Percentiles rank a stretch among this genome's conserved stretches.
Evolutionary conservation across 2,797 vertebrate species (phyloP).

Genomic region (Phylloscopus collybita): DNA sequence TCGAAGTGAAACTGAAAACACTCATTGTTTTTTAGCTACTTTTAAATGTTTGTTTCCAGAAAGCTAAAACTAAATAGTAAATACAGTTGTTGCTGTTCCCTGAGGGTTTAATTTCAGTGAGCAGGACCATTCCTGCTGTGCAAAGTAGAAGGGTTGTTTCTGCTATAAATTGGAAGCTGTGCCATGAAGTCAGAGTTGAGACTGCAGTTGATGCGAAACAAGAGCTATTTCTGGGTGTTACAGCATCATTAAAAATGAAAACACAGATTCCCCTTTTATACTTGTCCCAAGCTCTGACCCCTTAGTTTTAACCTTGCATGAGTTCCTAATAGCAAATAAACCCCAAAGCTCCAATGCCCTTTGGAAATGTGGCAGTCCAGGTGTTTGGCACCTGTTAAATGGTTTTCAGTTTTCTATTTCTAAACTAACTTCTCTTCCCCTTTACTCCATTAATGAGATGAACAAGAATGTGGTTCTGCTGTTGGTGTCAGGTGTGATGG

Average conservation of each 20-base stretch:
- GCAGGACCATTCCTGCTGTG: neutral
- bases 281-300: neutral
- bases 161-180: neutral
- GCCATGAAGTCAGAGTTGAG: neutral
- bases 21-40: neutral
- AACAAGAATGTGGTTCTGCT: neutral
- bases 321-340: neutral
- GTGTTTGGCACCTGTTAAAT: neutral
- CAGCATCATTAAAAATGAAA: neutral
- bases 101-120: neutral
- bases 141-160: neutral
- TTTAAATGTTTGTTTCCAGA: neutral
- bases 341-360: neutral
- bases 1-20: neutral
- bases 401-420: neutral
- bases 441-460: neutral
- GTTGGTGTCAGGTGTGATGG: neutral
- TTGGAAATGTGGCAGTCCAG: neutral
- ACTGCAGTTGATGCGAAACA: neutral
- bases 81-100: neutral
- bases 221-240: neutral
- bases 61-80: neutral
- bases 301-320: neutral
- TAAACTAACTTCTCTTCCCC: neutral
- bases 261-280: neutral